Conservation (phyloP, 2,888 invertebrate species). For the Ectemnius lituratus region DNA sequence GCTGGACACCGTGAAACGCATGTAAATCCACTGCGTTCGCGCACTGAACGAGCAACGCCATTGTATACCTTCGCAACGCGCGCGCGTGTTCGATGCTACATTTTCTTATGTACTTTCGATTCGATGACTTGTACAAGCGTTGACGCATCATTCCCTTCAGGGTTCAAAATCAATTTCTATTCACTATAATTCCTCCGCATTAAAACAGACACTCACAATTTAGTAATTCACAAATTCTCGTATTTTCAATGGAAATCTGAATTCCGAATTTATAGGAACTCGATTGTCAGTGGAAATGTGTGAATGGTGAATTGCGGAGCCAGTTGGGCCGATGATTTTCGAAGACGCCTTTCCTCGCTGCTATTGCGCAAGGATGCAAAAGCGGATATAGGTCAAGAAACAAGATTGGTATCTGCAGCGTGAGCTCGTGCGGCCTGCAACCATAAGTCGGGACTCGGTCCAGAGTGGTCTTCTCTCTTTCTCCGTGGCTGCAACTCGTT, state of each 20-base stretch:
- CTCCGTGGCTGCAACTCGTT: slow-evolving; percentile 5
- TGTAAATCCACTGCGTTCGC: slow-evolving; percentile 69
- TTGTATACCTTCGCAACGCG: slow-evolving; percentile 3
- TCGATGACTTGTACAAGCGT: slow-evolving; percentile 10
- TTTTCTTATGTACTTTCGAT: slow-evolving; percentile 6
- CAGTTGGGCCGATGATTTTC: slow-evolving; percentile 59
- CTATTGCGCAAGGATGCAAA: slow-evolving; percentile 77
- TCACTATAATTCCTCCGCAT: no score
- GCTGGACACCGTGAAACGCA: slow-evolving; percentile 73
- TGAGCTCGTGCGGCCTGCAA: slow-evolving; percentile 62
- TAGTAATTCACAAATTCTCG: no score
- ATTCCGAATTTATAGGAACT: no score
- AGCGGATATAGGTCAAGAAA: slow-evolving; percentile 78
- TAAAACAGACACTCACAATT: no score
- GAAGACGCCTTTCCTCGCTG: slow-evolving; percentile 70
- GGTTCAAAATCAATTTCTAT: no score
- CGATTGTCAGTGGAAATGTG: not conserved
- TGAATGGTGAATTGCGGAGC: not conserved
- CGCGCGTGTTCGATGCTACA: not conserved
- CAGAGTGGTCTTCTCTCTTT: slow-evolving; percentile 23
- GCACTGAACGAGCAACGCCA: slow-evolving; percentile 16
- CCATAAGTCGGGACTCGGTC: slow-evolving; percentile 41
- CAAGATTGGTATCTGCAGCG: slow-evolving; percentile 76
- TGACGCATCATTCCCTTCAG: slow-evolving; percentile 5
- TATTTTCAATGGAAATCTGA: no score